These are phyloP conservation scores for Lytechinus variegatus DNA, from an alignment of 35 echinoderm and acorn worm species.

Conservation along the genomic window DNA sequence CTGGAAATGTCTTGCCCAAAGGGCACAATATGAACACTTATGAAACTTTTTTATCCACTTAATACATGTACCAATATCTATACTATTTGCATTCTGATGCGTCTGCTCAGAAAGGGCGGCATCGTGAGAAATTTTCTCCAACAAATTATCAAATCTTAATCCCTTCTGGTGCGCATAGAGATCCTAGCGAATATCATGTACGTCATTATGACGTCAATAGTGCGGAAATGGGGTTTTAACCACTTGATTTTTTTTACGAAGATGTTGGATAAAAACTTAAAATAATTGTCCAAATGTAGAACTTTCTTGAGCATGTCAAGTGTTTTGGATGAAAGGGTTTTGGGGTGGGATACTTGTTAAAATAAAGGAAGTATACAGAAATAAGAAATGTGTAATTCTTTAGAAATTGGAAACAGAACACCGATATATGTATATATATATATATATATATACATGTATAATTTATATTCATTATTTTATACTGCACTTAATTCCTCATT, in stretches of 20 bases:
- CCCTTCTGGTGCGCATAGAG: neutral
- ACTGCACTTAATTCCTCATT: no score
- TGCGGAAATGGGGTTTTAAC: neutral
- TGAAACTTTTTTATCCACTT: neutral
- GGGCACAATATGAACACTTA: neutral
- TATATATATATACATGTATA: no score
- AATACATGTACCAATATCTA: neutral
- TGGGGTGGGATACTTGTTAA: neutral
- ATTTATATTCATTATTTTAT: no score
- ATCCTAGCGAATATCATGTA: neutral
- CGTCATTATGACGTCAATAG: constrained; percentile 2
- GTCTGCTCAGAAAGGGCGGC: neutral
- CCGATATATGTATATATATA: no score
- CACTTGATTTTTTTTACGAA: neutral
- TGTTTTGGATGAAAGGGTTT: neutral
- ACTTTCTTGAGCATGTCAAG: neutral
- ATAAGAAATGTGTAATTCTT: no score
- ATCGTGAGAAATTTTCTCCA: neutral
- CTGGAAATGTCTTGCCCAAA: neutral
- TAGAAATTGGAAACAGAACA: no score
- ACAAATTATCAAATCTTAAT: constrained; percentile 15
- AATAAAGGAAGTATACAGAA: neutral
- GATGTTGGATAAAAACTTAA: neutral
- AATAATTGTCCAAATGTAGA: neutral
- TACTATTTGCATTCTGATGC: neutral